Conservation (phyloP, 2,888 invertebrate genomes). For the Bellardia pandia region DNA sequence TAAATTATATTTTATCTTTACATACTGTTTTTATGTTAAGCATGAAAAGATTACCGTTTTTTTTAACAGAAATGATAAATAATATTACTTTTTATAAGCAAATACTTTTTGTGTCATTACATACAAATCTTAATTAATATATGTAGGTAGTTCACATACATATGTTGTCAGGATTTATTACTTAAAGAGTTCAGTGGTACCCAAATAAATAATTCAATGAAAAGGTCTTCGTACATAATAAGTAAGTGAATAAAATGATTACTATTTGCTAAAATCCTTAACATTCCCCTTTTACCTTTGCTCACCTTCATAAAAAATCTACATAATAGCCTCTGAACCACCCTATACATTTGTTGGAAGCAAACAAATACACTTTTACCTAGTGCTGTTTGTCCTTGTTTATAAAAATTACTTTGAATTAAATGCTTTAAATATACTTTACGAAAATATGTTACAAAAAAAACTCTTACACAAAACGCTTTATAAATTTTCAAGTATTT, state of each 20-base stretch:
- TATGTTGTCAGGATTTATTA: no score
- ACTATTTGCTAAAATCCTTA: background rate
- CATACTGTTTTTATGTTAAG: background rate
- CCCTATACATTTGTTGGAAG: slow-evolving; percentile 25
- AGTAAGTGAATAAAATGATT: no score
- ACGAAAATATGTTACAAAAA: slow-evolving; percentile 31
- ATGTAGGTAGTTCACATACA: no score
- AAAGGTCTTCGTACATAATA: no score
- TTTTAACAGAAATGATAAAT: background rate
- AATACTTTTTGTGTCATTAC: background rate
- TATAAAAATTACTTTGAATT: slow-evolving; percentile 43
- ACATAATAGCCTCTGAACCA: background rate
- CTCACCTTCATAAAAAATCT: no score
- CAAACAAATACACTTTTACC: slow-evolving; percentile 4
- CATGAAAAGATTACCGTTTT: background rate
- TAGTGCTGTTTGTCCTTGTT: slow-evolving; percentile 16
- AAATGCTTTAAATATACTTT: slow-evolving; percentile 46
- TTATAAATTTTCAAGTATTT: slow-evolving; percentile 23
- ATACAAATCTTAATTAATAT: background rate
- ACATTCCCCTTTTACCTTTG: background rate
- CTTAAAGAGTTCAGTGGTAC: no score
- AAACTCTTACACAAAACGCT: slow-evolving; percentile 14
- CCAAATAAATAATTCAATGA: no score
- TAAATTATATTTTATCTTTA: background rate
- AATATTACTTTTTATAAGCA: background rate